Base-by-base conservation (phyloP, 2,888 invertebrate genomes). In the Drosophila antonietae region DNA sequence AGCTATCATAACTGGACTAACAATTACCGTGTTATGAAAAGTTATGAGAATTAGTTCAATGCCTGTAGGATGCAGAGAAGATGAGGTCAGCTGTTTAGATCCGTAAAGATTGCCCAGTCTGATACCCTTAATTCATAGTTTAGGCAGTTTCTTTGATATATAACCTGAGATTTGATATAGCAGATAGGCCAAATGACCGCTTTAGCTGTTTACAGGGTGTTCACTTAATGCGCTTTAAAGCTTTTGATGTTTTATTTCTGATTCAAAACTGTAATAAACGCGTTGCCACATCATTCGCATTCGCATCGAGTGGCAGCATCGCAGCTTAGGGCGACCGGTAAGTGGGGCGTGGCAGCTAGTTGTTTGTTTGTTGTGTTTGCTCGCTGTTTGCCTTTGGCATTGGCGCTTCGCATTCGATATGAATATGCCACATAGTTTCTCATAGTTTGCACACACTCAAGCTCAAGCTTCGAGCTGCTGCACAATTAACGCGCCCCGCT, bases 281-380 rank as follows among this genome's bases (percentile, higher is more conserved):
- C 51, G 46, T 62, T 73, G 61, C 61, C 74, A 62, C 58, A 73
- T 46, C 56, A 31, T 72, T 61, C 49, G 39, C 59, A 41, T 53
- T 20, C 41, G 55, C 43, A 20, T 52, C 52, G 51, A 73, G 60
- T 72, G 72, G 73, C 71, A 33, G n/a, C 41, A 28, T 33, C 3
- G n/a, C 15, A 44, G 2, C 4, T 35, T 14, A 49, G 41, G 14
- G 44, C 10, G 20, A 5, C 7, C 12, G 28, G 12, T 28, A 15
- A 5, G 35, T 41, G 9, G 44, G 28, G 28, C 7, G 33, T 41
- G 35, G 39, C 33, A 31, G 18, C 28, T 18, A 28, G 35, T 43
- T 49, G 31, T 14, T 47, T 33, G 31, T 64, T n/a, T 41, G 63
- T 12, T 35, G 18, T 35, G 64, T 15, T 47, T 23, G 56, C 12